Evolutionary conservation across 37 sponge, comb jelly and placozoan species (phyloP), one percentile per base, ranked within the genome.

Genomic region (Aplysina aerophoba): DNA sequence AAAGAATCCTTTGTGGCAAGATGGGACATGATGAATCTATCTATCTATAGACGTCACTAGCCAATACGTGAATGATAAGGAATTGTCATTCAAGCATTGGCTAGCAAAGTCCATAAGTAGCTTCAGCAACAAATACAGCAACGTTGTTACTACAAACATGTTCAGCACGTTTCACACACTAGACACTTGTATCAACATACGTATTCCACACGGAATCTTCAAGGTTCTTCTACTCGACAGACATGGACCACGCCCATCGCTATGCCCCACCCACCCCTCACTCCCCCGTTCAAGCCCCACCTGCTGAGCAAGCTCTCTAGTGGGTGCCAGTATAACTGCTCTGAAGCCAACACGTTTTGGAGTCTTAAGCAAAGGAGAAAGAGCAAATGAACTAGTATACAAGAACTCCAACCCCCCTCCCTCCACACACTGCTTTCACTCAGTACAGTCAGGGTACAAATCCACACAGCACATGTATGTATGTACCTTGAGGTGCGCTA

Each of bases 301-400:
- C 90, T 97, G 99, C 67, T 91, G 91, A 20, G 99, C 97, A 25
- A 98, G 87, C 71, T 98, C 99, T 81, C 99, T 83, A n/a, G 99
- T 98, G 4, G 99, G 99, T 15, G 97, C 90, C 37, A 98, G 65
- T 20, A 98, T 82, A 20, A 98, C 81, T 15, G 99, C 96, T 53
- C 99, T 65, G 81, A 98, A 98, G 11, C 97, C 97, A 57, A 56
- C 82, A 74, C 73, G 89, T 69, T 88, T 38, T 8, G 99, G 95
- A 38, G 59, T 35, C 92, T 97, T 30, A 71, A 4, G n/a, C 34
- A 71, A 28, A 15, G 6, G 73, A 8, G 28, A 20, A 15, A 5
- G 4, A 71, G 4, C 21, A 71, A 14, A 22, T 16, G 14, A 16
- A 67, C 19, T 25, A 25, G 69, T n/a, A 67, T 27, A 67, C 28